Evolutionary conservation across 2,797 vertebrate species (phyloP), one percentile per base, ranked within the genome.

Genomic region (Percopsis omiscomaycus): DNA sequence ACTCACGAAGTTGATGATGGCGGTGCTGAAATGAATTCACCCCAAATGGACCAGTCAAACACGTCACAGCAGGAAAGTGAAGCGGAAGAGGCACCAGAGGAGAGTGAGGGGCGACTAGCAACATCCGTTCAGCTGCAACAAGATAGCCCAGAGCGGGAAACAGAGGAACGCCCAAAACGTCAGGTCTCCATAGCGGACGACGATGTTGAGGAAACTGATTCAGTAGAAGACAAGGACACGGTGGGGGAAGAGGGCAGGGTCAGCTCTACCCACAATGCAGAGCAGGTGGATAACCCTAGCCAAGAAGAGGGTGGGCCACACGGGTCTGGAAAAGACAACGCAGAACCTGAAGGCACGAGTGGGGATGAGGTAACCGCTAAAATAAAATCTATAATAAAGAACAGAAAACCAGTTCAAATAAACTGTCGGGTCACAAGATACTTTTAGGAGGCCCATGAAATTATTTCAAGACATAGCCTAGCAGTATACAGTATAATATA

Each of bases 341-440:
- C 37, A 61, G 72, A 75, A 42, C 49, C 53, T 56, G 74, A 80
- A 65, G 67, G 46, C 67, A 51, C 59, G 45, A 78, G 6, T n/a
- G 32, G 61, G 49, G 63, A 78, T n/a, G 64, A 92, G 90, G 92
- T 92, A 89, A 71, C 52, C 32, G 28, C 16, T 69, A 49, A 22
- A 45, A 58, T 15, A 6, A 64, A 74, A 15, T 32, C 72, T 13
- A 67, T 3, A 59, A 12, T 30, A 45, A 6, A 64, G 13, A 60
- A 49, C 16, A 51, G 27, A 13, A 56, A n/a, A 64, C 9, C 15
- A 32, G 9, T 12, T 22, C 22, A 22, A 22, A 22, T 22, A 22
- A 22, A 22, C 22, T 22, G 22, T 22, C 22, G 44, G 44, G 5
- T 45, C 44, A 22, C 22, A 22, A 22, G 22, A 22, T 22, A 22